Percentiles rank a stretch among this genome's conserved stretches.
phyloP scores from a whole-genome alignment of 1,140 invertebrate genomes.

The Trissolcus basalis region DNA sequence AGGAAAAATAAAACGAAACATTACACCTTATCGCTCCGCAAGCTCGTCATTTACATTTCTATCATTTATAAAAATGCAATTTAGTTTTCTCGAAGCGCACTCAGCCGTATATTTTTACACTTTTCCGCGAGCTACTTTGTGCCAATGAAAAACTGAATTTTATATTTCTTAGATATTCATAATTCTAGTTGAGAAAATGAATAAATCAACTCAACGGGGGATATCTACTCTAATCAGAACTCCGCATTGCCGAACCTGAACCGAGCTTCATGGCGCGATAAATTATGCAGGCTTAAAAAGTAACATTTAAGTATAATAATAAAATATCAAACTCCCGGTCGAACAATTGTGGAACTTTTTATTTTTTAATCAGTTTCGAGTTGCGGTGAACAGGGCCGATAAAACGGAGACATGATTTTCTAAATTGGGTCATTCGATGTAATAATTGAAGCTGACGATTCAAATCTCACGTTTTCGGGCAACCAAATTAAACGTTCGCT shows the following conservation, averaged over 20 bases:
- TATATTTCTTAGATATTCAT: slow-evolving; percentile 1
- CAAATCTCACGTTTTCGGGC: neutral
- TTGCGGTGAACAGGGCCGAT: neutral
- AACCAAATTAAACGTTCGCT: neutral
- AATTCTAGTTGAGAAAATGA: neutral
- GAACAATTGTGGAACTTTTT: neutral
- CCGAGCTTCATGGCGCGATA: slow-evolving; percentile 1
- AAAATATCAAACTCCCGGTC: neutral
- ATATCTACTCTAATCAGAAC: slow-evolving; percentile 15
- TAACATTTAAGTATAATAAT: slow-evolving; percentile 10
- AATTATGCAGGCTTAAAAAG: slow-evolving; percentile 12
- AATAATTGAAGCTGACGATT: slow-evolving; percentile 3
- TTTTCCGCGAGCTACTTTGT: neutral
- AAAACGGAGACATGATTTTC: neutral
- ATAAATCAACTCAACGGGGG: slow-evolving; percentile 16
- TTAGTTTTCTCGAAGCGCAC: neutral
- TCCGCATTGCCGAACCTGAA: slow-evolving; percentile 1
- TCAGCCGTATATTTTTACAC: neutral
- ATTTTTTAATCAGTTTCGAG: neutral
- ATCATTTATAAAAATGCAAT: slow-evolving; percentile 13
- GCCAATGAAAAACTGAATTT: too few relatives aligned
- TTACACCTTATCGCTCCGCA: slow-evolving; percentile 14
- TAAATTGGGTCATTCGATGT: neutral
- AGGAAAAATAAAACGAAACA: too few relatives aligned
- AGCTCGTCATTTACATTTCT: slow-evolving; percentile 19